These are phyloP conservation scores for Sycobia sp. DNA, from an alignment of 1,140 invertebrate species.

Conservation along the genomic window DNA sequence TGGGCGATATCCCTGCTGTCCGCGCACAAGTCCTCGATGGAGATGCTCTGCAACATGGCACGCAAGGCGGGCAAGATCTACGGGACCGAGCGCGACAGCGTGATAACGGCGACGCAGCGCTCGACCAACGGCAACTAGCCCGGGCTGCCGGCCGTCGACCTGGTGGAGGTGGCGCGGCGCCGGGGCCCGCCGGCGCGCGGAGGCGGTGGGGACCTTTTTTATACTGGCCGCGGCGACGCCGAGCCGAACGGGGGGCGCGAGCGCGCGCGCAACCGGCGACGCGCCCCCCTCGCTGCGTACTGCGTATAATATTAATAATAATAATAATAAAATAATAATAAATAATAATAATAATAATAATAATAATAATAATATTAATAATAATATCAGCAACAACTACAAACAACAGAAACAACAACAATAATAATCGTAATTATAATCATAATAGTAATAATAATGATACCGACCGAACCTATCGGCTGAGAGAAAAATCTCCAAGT, in stretches of 20 bases:
- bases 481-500: too few relatives aligned
- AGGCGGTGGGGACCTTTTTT: background rate
- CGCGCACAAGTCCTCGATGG: conserved; percentile 90
- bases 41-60: conserved; percentile 92
- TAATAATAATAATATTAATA: too few relatives aligned
- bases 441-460: too few relatives aligned
- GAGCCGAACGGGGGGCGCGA: background rate
- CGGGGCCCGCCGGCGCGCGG: background rate
- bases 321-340: too few relatives aligned
- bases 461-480: too few relatives aligned
- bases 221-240: conserved; percentile 1
- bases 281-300: too few relatives aligned
- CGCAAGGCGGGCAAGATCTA: conserved; percentile 96
- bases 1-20: conserved; percentile 89
- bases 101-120: conserved; percentile 59
- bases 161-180: background rate
- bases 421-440: too few relatives aligned
- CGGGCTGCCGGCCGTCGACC: background rate
- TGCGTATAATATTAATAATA: too few relatives aligned
- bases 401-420: too few relatives aligned
- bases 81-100: conserved; percentile 74
- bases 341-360: too few relatives aligned
- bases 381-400: too few relatives aligned
- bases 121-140: conserved; percentile 65
- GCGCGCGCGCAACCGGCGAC: background rate